Evolutionary conservation across 2,888 invertebrate species (phyloP).

Genomic region (Diploptera punctata): DNA sequence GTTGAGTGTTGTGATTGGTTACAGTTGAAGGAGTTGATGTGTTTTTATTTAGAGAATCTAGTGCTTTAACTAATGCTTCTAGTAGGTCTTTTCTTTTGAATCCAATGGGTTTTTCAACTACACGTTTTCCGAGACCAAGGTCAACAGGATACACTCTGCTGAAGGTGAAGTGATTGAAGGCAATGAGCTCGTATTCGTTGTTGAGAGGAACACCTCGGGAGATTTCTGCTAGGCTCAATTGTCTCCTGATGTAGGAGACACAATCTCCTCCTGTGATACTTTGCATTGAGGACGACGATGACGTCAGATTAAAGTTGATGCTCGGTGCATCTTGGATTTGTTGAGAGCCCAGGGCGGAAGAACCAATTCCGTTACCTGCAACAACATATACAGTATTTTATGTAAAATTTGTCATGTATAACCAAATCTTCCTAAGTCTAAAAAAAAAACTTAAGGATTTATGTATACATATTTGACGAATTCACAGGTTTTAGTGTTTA

Average conservation of each 20-base stretch:
- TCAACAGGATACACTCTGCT: constrained; percentile 76
- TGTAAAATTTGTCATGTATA: too few relatives aligned
- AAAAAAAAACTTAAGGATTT: too few relatives aligned
- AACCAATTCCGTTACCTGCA: neutral
- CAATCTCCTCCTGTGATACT: constrained; percentile 58
- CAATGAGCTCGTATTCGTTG: constrained; percentile 78
- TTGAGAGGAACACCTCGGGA: constrained; percentile 70
- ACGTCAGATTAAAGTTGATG: constrained; percentile 12
- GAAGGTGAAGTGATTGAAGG: constrained; percentile 77
- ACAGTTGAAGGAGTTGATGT: constrained; percentile 16
- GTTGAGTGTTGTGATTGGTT: neutral
- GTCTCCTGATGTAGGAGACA: constrained; percentile 65
- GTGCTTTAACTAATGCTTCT: constrained; percentile 68
- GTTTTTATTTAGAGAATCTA: constrained; percentile 69
- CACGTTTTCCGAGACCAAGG: constrained; percentile 74
- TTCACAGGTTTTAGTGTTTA: too few relatives aligned
- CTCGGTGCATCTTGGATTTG: neutral
- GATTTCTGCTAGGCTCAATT: constrained; percentile 71
- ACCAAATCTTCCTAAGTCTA: too few relatives aligned
- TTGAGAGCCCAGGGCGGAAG: neutral
- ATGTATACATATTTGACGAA: too few relatives aligned
- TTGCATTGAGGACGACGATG: neutral
- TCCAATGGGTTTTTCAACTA: constrained; percentile 80
- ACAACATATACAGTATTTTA: too few relatives aligned
- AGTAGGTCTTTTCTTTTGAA: constrained; percentile 72